A percentile compares a stretch with the other conserved stretches of the same genome.
Conservation (phyloP, 2,113 vertebrate species). For the Aspidoscelis tigris region DNA sequence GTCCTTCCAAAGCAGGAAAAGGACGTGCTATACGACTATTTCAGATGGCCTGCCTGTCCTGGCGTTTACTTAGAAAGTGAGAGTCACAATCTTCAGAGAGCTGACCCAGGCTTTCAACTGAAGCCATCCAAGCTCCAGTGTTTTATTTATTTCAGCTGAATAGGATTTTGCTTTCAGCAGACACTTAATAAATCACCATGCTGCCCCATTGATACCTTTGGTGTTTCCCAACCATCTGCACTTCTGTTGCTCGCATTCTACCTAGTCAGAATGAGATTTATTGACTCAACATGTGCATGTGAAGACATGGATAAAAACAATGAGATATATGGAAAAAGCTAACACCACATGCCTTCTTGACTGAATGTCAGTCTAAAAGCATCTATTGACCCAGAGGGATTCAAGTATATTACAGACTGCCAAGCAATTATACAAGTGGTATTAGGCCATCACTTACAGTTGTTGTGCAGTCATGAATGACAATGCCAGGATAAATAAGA, state of each 20-base stretch:
- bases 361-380: conserved; percentile 62
- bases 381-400: conserved; percentile 72
- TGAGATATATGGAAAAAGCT: background rate
- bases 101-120: background rate
- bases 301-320: background rate
- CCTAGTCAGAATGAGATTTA: conserved; percentile 20
- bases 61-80: conserved; percentile 1
- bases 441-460: conserved; percentile 74
- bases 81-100: background rate
- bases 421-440: conserved; percentile 75
- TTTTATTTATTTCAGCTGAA: conserved; percentile 17
- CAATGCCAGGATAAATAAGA: conserved; percentile 73
- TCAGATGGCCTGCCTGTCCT: background rate
- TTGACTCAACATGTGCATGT: conserved; percentile 20
- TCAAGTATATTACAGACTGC: conserved; percentile 66
- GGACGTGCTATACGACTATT: background rate
- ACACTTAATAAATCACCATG: conserved; percentile 32
- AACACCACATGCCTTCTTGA: conserved; percentile 62
- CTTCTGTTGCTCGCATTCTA: conserved; percentile 27
- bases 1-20: background rate
- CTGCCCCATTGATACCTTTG: conserved; percentile 32
- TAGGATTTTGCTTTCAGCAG: conserved; percentile 33
- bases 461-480: conserved; percentile 64
- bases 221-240: background rate
- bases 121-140: background rate